These are phyloP conservation scores for Catharus fuscescens DNA, from an alignment of 2,113 vertebrate genomes.

Conservation along the genomic window DNA sequence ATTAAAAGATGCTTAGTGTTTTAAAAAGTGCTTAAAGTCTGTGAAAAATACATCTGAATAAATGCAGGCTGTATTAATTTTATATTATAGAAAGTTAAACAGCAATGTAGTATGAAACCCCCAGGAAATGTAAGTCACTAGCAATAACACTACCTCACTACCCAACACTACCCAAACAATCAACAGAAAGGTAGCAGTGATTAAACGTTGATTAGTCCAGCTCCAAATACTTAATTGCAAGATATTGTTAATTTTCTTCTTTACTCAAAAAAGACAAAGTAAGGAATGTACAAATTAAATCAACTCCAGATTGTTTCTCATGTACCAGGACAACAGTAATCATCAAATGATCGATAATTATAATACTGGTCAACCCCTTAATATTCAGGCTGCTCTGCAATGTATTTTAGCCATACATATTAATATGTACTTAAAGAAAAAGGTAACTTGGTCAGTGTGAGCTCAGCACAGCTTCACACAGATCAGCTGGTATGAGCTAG, in stretches of 20 bases:
- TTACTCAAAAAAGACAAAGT: background rate
- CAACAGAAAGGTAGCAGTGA: background rate
- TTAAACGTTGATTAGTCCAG: background rate
- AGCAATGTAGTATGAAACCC: background rate
- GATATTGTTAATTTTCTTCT: background rate
- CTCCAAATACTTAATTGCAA: background rate
- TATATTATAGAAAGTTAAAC: background rate
- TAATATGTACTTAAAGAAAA: background rate
- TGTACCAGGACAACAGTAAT: background rate
- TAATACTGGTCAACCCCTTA: background rate
- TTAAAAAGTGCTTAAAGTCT: conserved; percentile 54
- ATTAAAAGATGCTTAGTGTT: conserved; percentile 13
- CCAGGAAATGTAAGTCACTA: background rate
- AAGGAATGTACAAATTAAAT: background rate
- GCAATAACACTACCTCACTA: background rate
- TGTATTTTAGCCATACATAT: background rate
- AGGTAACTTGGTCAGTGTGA: background rate
- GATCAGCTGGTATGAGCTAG: background rate
- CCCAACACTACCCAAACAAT: background rate
- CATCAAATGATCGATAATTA: background rate
- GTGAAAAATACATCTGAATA: background rate
- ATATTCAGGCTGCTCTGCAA: background rate
- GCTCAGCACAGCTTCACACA: background rate
- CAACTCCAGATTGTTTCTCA: background rate
- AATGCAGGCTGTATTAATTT: background rate